Evolutionary conservation across 2,888 invertebrate species (phyloP).

Genomic region (Cactoblastis cactorum): DNA sequence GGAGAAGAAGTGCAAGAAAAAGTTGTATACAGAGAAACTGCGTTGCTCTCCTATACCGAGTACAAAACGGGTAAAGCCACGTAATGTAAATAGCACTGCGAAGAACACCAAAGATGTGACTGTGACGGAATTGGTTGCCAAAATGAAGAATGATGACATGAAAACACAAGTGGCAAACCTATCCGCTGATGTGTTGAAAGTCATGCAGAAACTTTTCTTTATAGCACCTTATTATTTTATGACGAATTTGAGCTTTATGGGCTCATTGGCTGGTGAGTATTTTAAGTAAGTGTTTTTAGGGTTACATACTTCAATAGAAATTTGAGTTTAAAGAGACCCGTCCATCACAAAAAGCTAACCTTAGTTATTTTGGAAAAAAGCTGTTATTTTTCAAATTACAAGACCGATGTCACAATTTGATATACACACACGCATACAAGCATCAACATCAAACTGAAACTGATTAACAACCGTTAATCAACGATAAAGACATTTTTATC

Average conservation of each 20-base stretch:
- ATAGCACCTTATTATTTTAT: slow-evolving; percentile 34
- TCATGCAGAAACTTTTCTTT: slow-evolving; percentile 27
- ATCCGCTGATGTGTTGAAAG: slow-evolving; percentile 38
- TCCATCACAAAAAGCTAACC: no score
- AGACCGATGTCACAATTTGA: no score
- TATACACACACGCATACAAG: no score
- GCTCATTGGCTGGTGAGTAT: slow-evolving; percentile 74
- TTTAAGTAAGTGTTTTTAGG: not conserved
- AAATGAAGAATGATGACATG: slow-evolving; percentile 40
- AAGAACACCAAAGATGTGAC: slow-evolving; percentile 58
- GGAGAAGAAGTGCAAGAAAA: slow-evolving; percentile 57
- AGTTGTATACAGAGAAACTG: slow-evolving; percentile 59
- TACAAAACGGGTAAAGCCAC: slow-evolving; percentile 29
- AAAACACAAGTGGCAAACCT: slow-evolving; percentile 43
- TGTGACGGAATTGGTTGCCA: slow-evolving; percentile 58
- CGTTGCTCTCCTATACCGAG: slow-evolving; percentile 51
- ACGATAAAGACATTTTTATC: no score
- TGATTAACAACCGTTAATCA: no score
- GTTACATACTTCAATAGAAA: no score
- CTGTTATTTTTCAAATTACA: no score
- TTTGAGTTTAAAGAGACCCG: no score
- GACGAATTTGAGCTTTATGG: slow-evolving; percentile 69
- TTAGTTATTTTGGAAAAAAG: no score
- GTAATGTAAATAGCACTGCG: slow-evolving; percentile 46
- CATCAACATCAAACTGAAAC: no score